These are phyloP conservation scores for Willowsia nigromaculata DNA, from an alignment of 2,888 invertebrate species.

Conservation along the genomic window DNA sequence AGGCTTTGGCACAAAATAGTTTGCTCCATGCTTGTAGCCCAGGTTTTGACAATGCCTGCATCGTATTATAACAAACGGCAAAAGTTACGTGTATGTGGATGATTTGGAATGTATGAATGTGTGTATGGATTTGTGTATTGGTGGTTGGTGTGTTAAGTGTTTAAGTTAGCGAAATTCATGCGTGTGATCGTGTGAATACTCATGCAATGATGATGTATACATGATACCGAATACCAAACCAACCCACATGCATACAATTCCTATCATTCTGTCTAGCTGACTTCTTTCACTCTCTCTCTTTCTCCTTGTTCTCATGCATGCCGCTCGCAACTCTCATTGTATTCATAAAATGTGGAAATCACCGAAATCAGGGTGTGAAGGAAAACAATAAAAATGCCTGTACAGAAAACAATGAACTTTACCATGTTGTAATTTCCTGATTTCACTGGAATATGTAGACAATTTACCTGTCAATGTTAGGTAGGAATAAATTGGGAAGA, in stretches of 20 bases:
- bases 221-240: no score
- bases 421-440: background rate
- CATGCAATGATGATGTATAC: background rate
- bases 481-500: no score
- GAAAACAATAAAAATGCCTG: background rate
- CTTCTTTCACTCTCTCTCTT: background rate
- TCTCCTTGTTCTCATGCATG: background rate
- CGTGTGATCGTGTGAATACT: no score
- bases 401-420: background rate
- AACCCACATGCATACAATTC: background rate
- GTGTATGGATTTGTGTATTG: no score
- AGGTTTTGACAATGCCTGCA: no score
- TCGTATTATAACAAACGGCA: no score
- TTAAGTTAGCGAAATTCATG: no score
- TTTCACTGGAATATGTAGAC: background rate
- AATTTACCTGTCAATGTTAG: background rate
- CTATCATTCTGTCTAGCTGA: background rate
- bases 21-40: no score
- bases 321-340: background rate
- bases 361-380: background rate
- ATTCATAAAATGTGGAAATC: background rate
- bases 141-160: no score
- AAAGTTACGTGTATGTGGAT: no score
- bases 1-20: no score
- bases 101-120: no score